Percentiles rank a stretch among this genome's conserved stretches.
These are phyloP conservation scores for Plebejus melissa DNA, from an alignment of 2,888 invertebrate genomes.

Conservation along the genomic window DNA sequence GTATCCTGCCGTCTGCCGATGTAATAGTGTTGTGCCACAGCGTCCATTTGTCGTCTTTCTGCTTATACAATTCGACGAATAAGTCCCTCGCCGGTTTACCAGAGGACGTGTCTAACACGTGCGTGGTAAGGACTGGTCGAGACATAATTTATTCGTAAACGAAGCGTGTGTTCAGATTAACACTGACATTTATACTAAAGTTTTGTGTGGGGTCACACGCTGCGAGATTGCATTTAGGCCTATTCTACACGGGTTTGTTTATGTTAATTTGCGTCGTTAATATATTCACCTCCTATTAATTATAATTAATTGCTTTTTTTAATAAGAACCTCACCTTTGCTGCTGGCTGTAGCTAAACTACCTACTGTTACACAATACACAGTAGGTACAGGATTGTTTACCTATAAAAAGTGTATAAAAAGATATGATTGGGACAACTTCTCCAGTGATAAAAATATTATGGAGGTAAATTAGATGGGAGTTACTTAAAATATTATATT, in stretches of 20 bases:
- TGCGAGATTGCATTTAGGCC: slow-evolving; percentile 13
- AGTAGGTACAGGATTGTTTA: no score
- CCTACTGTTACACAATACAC: no score
- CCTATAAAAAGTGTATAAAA: no score
- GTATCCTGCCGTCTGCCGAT: slow-evolving; percentile 82
- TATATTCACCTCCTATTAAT: neutral
- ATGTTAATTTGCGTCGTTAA: neutral
- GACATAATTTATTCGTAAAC: slow-evolving; percentile 47
- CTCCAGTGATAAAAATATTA: no score
- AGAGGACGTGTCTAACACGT: slow-evolving; percentile 85
- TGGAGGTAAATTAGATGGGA: no score
- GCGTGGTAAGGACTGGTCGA: slow-evolving; percentile 83
- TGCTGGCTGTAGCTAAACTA: neutral
- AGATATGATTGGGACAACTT: no score
- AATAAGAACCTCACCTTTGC: neutral
- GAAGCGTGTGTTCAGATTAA: slow-evolving; percentile 24
- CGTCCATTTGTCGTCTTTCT: slow-evolving; percentile 82
- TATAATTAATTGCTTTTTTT: neutral
- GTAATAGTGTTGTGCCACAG: slow-evolving; percentile 82
- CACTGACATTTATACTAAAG: slow-evolving; percentile 26
- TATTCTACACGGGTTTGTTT: neutral
- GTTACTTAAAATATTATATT: no score
- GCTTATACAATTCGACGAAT: slow-evolving; percentile 83
- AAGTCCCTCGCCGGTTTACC: slow-evolving; percentile 83
- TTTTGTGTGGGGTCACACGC: slow-evolving; percentile 13